phyloP scores from a whole-genome alignment of 1,140 invertebrate species.

The Melanaphis sacchari region DNA sequence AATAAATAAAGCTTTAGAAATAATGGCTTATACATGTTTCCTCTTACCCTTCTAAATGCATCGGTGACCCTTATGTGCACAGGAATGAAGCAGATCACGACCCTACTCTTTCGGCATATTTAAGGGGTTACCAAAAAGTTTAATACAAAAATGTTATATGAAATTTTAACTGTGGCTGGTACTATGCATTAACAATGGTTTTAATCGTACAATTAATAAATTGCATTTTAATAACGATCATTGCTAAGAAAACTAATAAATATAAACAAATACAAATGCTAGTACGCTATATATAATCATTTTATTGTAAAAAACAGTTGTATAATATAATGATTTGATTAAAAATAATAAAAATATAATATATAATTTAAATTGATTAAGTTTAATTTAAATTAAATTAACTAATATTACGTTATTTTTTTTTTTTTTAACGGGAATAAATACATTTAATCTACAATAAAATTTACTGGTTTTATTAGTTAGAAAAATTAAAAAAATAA shows the following conservation, averaged over 20 bases:
- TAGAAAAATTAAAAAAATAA: background rate
- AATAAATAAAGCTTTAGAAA: constrained; percentile 55
- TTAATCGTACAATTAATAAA: background rate
- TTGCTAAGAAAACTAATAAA: background rate
- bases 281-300: background rate
- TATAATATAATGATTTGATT: no score
- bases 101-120: background rate
- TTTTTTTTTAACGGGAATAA: no score
- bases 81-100: constrained; percentile 8
- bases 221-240: background rate
- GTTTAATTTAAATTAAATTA: background rate
- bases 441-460: background rate
- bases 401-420: no score
- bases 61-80: constrained; percentile 33
- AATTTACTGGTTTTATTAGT: background rate
- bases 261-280: background rate
- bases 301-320: no score
- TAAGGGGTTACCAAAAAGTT: constrained; percentile 42
- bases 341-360: background rate
- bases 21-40: constrained; percentile 57
- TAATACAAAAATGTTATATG: background rate
- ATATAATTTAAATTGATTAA: background rate
- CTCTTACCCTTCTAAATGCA: constrained; percentile 49
- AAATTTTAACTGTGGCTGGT: background rate
- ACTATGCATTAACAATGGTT: background rate